These are phyloP conservation scores for Procavia capensis DNA, from an alignment of 2,113 vertebrate genomes.

Conservation along the genomic window DNA sequence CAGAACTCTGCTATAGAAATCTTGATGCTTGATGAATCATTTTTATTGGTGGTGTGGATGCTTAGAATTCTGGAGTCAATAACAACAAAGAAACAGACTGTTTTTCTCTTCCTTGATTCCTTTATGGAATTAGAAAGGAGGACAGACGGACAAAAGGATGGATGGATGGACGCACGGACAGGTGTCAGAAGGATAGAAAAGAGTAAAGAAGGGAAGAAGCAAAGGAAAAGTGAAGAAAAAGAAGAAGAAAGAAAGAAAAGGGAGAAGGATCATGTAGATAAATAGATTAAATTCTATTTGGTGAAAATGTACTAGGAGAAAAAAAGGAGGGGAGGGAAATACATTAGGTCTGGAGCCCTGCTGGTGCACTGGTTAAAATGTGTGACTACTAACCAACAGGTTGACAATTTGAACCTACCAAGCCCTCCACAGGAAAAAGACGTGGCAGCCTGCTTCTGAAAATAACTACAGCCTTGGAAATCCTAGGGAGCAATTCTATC, in stretches of 20 bases:
- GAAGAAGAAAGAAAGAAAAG: not conserved
- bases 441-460: too few species aligned
- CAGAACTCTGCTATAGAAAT: not conserved
- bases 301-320: not conserved
- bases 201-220: not conserved
- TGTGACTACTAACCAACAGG: too few species aligned
- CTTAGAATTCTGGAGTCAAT: not conserved
- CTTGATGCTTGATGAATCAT: not conserved
- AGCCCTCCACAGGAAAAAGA: too few species aligned
- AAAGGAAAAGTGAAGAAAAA: not conserved
- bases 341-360: not conserved
- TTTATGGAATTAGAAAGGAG: not conserved
- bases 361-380: too few species aligned
- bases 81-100: not conserved
- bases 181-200: not conserved
- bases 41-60: not conserved
- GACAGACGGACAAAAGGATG: not conserved
- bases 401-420: too few species aligned
- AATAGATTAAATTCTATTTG: not conserved
- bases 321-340: not conserved
- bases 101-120: not conserved
- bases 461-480: too few species aligned
- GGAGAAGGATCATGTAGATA: not conserved
- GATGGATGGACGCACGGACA: not conserved
- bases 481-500: too few species aligned